Conservation (phyloP, 1,140 invertebrate genomes). For the Bathynomus jamesi region DNA sequence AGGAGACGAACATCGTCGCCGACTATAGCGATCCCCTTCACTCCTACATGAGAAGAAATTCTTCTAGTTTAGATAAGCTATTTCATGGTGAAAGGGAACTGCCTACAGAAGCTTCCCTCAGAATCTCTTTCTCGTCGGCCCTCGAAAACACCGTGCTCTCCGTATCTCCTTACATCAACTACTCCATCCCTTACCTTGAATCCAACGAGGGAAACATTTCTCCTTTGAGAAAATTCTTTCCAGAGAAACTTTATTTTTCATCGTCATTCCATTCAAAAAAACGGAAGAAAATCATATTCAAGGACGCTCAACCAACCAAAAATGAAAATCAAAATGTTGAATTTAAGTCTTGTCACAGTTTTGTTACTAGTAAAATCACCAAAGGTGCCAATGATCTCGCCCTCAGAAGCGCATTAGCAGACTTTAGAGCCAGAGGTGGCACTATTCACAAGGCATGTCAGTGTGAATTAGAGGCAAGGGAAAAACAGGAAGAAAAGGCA, state of each 20-base stretch:
- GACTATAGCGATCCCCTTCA: conserved; percentile 45
- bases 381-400: conserved; percentile 50
- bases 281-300: conserved; percentile 46
- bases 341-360: conserved; percentile 53
- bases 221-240: conserved; percentile 65
- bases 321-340: conserved; percentile 26
- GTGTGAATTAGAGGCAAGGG: not conserved
- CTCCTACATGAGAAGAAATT: conserved; percentile 39
- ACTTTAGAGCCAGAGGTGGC: conserved; percentile 77
- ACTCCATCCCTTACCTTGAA: conserved; percentile 79
- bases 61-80: conserved; percentile 38
- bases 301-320: conserved; percentile 3
- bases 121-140: conserved; percentile 56
- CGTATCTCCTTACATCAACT: conserved; percentile 76
- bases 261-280: conserved; percentile 41
- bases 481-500: conserved; percentile 23
- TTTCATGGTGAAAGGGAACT: no score
- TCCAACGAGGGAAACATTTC: conserved; percentile 72
- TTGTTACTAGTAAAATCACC: conserved; percentile 62
- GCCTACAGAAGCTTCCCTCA: no score
- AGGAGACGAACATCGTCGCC: conserved; percentile 37
- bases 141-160: conserved; percentile 68
- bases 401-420: conserved; percentile 64
- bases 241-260: conserved; percentile 70
- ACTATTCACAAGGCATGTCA: conserved; percentile 34